Conservation (phyloP, 2,113 vertebrate genomes). For the Cygnus buccinator region DNA sequence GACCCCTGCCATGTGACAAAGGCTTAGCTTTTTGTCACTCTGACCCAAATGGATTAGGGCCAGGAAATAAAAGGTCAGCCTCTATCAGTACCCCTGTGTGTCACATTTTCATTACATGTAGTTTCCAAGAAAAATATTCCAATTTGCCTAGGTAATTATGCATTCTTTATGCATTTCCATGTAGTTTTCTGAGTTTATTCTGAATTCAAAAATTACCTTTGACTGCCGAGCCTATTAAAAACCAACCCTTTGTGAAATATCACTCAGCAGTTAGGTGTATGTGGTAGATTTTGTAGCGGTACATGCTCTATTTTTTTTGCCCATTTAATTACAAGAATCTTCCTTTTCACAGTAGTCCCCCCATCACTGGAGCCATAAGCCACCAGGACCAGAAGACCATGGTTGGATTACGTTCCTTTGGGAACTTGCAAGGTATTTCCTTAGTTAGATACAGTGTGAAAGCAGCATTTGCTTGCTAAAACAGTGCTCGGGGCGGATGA, state of each 20-base stretch:
- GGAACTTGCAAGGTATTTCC: slow-evolving; percentile 33
- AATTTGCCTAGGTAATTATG: slow-evolving; percentile 5
- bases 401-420: slow-evolving; percentile 5
- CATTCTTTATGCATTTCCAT: slow-evolving; percentile 18
- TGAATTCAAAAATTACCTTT: slow-evolving; percentile 34
- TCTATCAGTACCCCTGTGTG: slow-evolving; percentile 40
- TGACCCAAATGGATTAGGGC: slow-evolving; percentile 63
- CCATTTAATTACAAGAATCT: slow-evolving; percentile 28
- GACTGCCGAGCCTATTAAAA: slow-evolving; percentile 9
- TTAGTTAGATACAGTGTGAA: background rate
- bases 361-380: background rate
- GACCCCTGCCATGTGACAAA: slow-evolving; percentile 61
- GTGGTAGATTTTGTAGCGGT: slow-evolving; percentile 36
- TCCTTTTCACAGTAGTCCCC: slow-evolving; percentile 31
- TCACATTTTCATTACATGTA: slow-evolving; percentile 32
- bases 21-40: slow-evolving; percentile 33
- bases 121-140: slow-evolving; percentile 59
- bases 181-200: slow-evolving; percentile 19
- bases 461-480: background rate
- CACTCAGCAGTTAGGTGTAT: background rate
- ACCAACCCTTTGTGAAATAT: background rate
- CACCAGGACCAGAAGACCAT: background rate
- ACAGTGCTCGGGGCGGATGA: background rate
- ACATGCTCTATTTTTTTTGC: slow-evolving; percentile 39
- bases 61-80: slow-evolving; percentile 70